Evolutionary conservation across 2,113 vertebrate genomes (phyloP).

Genomic region (Tylochromis polylepis): DNA sequence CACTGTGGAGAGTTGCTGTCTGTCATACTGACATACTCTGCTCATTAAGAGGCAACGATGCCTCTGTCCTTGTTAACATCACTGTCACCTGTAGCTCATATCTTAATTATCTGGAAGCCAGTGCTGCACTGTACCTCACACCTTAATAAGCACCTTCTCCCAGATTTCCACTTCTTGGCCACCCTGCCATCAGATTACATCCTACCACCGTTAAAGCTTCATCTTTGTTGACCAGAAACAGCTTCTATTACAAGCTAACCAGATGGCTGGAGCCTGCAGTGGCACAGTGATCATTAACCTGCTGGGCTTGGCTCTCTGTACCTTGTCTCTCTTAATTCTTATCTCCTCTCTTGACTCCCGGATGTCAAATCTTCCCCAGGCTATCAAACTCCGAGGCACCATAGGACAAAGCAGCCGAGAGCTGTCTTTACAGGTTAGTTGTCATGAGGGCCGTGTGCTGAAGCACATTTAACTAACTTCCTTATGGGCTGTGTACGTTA

Average conservation of each 20-base stretch:
- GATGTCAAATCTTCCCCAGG: conserved; percentile 19
- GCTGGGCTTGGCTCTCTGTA: conserved; percentile 1
- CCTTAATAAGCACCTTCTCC: neutral
- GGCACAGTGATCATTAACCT: conserved; percentile 36
- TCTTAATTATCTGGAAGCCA: conserved; percentile 15
- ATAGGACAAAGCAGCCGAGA: neutral
- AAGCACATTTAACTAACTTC: neutral
- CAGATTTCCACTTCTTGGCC: neutral
- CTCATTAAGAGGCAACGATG: neutral
- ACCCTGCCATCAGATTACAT: neutral
- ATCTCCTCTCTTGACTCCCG: neutral
- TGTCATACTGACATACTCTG: neutral
- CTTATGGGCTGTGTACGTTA: neutral
- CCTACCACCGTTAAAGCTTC: neutral
- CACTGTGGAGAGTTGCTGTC: neutral
- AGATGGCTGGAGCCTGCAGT: conserved; percentile 25
- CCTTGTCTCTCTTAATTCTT: conserved; percentile 21
- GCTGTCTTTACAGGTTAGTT: neutral
- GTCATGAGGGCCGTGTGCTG: neutral
- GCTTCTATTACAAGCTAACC: conserved; percentile 6
- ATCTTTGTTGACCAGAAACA: neutral
- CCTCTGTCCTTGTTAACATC: conserved; percentile 1
- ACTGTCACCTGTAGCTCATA: conserved; percentile 17
- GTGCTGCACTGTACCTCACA: neutral
- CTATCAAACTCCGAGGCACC: neutral